A percentile compares a stretch with the other conserved stretches of the same genome.
phyloP scores from a whole-genome alignment of 2,888 invertebrate genomes.

The Zootermopsis nevadensis region DNA sequence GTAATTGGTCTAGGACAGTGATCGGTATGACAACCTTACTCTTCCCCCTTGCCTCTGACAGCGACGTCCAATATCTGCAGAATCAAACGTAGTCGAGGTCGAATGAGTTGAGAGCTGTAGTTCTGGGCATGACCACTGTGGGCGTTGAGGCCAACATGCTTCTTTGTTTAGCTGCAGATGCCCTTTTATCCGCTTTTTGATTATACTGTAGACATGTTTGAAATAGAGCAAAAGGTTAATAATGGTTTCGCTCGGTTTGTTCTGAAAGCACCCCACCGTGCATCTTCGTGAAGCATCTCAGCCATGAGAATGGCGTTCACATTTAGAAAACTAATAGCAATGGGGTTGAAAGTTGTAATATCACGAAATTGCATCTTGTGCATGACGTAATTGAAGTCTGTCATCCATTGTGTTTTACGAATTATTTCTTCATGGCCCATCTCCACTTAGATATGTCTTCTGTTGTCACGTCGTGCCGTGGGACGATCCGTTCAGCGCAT shows the following conservation, averaged over 20 bases:
- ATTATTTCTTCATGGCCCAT: not conserved
- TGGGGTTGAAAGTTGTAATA: not conserved
- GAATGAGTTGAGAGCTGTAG: not conserved
- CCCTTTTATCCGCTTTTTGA: not conserved
- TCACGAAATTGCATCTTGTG: not conserved
- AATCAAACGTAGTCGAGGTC: not conserved
- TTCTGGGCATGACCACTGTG: not conserved
- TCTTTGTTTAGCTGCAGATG: not conserved
- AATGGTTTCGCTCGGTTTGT: not conserved
- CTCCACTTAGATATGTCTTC: not conserved
- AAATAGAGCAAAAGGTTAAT: not conserved
- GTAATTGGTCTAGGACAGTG: no score
- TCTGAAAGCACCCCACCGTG: no score
- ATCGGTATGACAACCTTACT: no score
- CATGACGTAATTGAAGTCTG: not conserved
- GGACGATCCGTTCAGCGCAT: no score
- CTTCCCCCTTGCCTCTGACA: no score
- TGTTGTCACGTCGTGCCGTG: no score
- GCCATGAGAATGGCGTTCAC: no score
- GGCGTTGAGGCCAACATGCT: not conserved
- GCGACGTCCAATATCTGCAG: not conserved
- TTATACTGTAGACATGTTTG: not conserved
- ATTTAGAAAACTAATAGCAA: no score
- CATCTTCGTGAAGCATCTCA: no score
- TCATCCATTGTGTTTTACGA: not conserved